phyloP scores from a whole-genome alignment of 2,113 vertebrate genomes.

The Nestor notabilis region DNA sequence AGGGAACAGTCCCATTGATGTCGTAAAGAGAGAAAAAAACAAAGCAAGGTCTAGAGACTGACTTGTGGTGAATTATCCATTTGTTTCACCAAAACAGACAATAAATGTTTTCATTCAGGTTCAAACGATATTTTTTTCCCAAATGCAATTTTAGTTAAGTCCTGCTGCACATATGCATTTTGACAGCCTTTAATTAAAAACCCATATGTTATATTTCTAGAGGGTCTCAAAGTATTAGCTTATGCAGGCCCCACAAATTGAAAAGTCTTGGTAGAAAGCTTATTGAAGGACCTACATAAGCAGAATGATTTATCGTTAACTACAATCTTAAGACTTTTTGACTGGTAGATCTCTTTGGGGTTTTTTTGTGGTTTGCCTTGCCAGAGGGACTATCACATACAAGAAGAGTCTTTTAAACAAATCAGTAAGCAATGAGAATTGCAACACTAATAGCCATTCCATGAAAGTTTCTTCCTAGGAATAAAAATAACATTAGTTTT shows the following conservation, averaged over 20 bases:
- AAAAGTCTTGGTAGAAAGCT: not conserved
- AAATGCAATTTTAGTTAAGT: not conserved
- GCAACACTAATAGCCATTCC: not conserved
- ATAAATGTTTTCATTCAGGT: not conserved
- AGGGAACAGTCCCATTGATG: not conserved
- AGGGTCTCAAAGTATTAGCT: not conserved
- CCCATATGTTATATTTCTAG: slow-evolving; percentile 1
- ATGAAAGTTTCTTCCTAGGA: not conserved
- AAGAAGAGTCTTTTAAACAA: not conserved
- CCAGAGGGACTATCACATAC: not conserved
- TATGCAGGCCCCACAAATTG: not conserved
- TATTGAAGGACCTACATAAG: not conserved
- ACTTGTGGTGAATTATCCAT: not conserved
- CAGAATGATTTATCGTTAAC: not conserved
- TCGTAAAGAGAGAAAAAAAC: not conserved
- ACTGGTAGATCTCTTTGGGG: not conserved
- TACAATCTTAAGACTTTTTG: not conserved
- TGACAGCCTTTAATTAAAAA: slow-evolving; percentile 19
- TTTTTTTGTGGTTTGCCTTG: not conserved
- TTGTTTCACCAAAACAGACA: not conserved
- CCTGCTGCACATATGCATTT: not conserved
- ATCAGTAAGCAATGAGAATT: not conserved
- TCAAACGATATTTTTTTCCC: not conserved
- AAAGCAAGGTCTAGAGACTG: not conserved
- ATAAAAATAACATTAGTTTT: not conserved